Conservation (phyloP, 2,113 vertebrate genomes). For the Octodon degus region DNA sequence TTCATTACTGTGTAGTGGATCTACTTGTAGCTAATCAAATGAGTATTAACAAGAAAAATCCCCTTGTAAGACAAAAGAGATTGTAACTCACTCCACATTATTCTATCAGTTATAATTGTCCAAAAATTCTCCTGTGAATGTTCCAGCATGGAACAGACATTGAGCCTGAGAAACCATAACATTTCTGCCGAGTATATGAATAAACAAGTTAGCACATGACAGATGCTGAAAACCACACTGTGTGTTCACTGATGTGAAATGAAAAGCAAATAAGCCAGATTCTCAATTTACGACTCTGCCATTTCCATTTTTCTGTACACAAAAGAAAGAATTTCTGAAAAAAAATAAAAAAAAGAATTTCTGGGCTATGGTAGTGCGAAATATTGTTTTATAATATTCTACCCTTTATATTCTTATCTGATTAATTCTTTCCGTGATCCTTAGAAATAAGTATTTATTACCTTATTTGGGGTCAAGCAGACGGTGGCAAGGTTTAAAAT, state of each 20-base stretch:
- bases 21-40: not conserved
- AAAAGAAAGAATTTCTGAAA: not conserved
- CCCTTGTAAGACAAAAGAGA: not conserved
- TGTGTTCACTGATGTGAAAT: not conserved
- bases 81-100: not conserved
- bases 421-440: not conserved
- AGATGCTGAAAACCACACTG: not conserved
- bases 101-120: not conserved
- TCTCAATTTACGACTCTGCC: not conserved
- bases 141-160: not conserved
- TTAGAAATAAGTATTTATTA: constrained; percentile 19
- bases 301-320: not conserved
- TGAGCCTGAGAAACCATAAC: not conserved
- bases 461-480: not conserved
- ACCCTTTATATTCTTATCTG: not conserved
- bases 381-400: not conserved
- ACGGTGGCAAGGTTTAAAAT: not conserved
- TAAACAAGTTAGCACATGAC: not conserved
- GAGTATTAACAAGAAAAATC: not conserved
- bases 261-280: not conserved
- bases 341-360: not conserved
- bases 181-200: not conserved
- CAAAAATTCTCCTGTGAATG: not conserved
- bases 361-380: not conserved
- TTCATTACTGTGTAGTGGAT: not conserved